Evolutionary conservation across 2,797 vertebrate genomes (phyloP).

Genomic region (Paratrypauchen microcephalus): DNA sequence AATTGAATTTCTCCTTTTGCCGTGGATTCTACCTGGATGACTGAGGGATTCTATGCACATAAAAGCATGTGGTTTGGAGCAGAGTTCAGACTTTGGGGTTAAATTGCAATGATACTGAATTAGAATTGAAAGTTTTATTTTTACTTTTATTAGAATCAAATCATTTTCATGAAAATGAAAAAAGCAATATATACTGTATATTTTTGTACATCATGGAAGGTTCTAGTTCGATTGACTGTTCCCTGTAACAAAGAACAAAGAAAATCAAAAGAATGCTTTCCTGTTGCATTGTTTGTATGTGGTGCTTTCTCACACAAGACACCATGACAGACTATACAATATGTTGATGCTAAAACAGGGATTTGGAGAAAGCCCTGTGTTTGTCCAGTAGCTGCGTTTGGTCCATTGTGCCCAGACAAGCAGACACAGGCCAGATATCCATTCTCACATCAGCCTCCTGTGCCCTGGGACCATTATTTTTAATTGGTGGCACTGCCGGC

Average conservation of each 20-base stretch:
- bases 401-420: conserved; percentile 34
- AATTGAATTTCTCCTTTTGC: too few relatives aligned
- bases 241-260: background rate
- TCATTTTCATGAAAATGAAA: too few relatives aligned
- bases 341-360: conserved; percentile 26
- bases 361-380: conserved; percentile 50
- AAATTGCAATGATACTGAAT: too few relatives aligned
- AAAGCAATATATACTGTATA: too few relatives aligned
- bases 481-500: conserved; percentile 62
- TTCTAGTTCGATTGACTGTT: too few relatives aligned
- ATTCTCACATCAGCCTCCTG: conserved; percentile 60
- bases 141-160: too few relatives aligned
- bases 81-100: too few relatives aligned
- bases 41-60: too few relatives aligned
- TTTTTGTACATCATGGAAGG: too few relatives aligned
- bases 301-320: background rate
- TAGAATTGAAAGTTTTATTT: too few relatives aligned
- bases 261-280: background rate
- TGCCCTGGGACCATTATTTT: conserved; percentile 61
- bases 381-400: conserved; percentile 56
- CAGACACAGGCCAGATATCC: conserved; percentile 69
- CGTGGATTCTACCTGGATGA: too few relatives aligned
- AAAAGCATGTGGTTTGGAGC: too few relatives aligned
- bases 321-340: background rate
- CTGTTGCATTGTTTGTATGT: background rate